These are phyloP conservation scores for Cinclus mexicanus DNA, from an alignment of 2,113 vertebrate genomes.

Conservation along the genomic window DNA sequence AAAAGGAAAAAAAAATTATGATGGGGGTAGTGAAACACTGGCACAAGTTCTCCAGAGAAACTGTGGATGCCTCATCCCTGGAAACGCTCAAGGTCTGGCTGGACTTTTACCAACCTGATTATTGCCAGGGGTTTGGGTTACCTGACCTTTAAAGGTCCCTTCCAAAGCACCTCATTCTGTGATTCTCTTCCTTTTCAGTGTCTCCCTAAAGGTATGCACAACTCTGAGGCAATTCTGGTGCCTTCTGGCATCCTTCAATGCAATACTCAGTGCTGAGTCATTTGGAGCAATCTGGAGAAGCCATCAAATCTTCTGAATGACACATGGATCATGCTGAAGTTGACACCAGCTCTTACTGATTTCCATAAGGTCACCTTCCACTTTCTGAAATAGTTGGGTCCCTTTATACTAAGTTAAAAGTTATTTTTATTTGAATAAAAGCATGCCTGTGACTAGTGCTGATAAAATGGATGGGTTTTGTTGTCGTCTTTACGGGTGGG, in stretches of 20 bases:
- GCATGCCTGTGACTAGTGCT: background rate
- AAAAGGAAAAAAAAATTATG: background rate
- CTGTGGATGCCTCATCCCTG: background rate
- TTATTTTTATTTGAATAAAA: background rate
- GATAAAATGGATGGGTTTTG: background rate
- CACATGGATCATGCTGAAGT: accelerated
- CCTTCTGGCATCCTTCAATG: background rate
- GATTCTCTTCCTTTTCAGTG: background rate
- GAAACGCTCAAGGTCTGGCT: background rate
- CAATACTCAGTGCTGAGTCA: background rate
- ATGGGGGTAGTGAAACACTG: background rate
- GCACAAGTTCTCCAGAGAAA: background rate
- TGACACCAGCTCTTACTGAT: background rate
- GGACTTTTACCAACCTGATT: background rate
- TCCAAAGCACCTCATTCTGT: background rate
- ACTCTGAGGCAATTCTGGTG: background rate
- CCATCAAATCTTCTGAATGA: background rate
- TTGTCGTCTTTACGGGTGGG: background rate
- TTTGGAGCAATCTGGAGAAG: background rate
- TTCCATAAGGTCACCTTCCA: background rate
- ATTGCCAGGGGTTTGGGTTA: background rate
- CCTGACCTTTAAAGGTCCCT: background rate
- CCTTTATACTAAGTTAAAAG: background rate
- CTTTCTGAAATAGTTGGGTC: background rate
- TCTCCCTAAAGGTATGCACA: background rate